A percentile compares a stretch with the other conserved stretches of the same genome.
Evolutionary conservation across 35 echinoderm and acorn worm genomes (phyloP).

Genomic region (Ophiothrix spiculata): DNA sequence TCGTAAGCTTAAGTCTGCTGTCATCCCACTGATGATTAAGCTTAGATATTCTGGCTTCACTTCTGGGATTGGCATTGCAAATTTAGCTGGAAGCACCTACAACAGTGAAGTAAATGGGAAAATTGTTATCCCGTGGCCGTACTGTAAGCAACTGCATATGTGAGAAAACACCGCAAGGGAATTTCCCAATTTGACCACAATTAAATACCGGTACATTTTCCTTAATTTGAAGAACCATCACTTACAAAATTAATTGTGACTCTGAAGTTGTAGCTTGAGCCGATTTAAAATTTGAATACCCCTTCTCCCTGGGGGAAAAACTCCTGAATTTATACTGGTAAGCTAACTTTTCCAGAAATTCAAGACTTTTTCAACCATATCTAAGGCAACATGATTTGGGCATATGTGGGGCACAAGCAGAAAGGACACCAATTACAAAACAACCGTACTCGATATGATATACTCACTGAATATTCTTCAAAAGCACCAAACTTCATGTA

Average conservation of each 20-base stretch:
- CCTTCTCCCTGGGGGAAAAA: no score
- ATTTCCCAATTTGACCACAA: neutral
- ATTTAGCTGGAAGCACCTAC: constrained; percentile 58
- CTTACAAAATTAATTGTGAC: no score
- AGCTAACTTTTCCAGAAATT: no score
- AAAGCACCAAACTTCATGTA: constrained; percentile 34
- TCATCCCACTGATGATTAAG: constrained; percentile 74
- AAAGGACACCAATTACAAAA: no score
- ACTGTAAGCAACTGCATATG: no score
- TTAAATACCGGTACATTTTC: neutral
- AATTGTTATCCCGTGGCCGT: neutral
- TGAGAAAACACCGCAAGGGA: neutral
- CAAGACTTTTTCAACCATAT: no score
- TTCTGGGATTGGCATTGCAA: constrained; percentile 61
- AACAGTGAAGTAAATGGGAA: neutral
- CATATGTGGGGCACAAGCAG: no score
- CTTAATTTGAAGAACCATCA: no score
- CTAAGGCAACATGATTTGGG: no score
- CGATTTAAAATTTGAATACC: no score
- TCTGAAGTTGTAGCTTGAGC: no score
- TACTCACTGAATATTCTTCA: constrained; percentile 55
- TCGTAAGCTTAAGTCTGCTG: constrained; percentile 62
- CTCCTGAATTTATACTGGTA: no score
- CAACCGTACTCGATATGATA: neutral
- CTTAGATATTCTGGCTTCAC: constrained; percentile 48